A percentile compares a stretch with the other conserved stretches of the same genome.
Evolutionary conservation across 2,888 invertebrate genomes (phyloP).

Genomic region (Xestoiulus laeticollis): DNA sequence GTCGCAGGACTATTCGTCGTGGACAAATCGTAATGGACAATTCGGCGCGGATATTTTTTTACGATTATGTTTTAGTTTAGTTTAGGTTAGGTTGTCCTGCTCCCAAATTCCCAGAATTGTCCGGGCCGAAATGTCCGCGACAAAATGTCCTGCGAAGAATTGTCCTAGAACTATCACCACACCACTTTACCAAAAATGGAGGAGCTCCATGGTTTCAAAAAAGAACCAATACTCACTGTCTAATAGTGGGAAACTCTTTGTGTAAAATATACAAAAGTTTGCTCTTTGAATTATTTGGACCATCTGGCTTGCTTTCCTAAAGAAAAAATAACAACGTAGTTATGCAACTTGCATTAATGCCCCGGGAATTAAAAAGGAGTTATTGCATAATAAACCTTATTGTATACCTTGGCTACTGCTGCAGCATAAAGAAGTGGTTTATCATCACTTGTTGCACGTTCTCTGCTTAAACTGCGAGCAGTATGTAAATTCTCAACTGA

Average conservation of each 20-base stretch:
- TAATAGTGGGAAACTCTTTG: constrained; percentile 18
- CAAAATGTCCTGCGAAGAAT: too few relatives aligned
- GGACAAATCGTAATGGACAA: too few relatives aligned
- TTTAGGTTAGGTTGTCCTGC: too few relatives aligned
- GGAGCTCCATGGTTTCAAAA: neutral
- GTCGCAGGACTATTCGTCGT: too few relatives aligned
- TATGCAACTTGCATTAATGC: neutral
- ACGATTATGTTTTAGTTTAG: too few relatives aligned
- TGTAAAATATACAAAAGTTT: constrained; percentile 46
- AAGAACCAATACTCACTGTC: neutral
- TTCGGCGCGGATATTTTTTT: too few relatives aligned
- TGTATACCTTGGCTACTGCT: neutral
- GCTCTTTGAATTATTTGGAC: neutral
- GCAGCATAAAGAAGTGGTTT: neutral
- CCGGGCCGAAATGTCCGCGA: too few relatives aligned
- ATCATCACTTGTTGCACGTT: neutral
- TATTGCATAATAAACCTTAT: neutral
- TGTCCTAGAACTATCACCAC: too few relatives aligned
- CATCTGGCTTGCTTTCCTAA: neutral
- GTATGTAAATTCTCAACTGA: neutral
- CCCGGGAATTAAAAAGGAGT: neutral
- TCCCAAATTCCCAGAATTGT: too few relatives aligned
- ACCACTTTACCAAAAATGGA: too few relatives aligned
- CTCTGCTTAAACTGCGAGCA: neutral
- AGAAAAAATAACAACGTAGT: neutral